Percentiles rank a stretch among this genome's conserved stretches.
Conservation (phyloP, 2,113 vertebrate genomes). For the Lamprotornis superbus region DNA sequence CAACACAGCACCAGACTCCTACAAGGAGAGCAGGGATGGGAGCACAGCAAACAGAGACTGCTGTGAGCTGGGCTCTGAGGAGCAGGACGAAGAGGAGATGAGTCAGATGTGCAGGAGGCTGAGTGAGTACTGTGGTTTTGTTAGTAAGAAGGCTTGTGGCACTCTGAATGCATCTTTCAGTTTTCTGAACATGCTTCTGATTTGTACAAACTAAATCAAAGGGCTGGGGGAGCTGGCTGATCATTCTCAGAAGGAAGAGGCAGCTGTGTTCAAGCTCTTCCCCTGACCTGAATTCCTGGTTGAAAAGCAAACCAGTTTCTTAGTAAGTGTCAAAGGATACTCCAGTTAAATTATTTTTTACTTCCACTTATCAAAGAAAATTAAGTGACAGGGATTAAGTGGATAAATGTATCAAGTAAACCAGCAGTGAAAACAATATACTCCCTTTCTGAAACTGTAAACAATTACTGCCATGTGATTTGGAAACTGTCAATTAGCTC, state of each 20-base stretch:
- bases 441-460: slow-evolving; percentile 36
- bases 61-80: not conserved
- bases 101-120: not conserved
- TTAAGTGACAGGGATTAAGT: slow-evolving; percentile 46
- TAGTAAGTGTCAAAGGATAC: slow-evolving; percentile 15
- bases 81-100: not conserved
- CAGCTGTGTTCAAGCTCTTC: not conserved
- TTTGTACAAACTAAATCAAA: not conserved
- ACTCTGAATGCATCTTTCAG: not conserved
- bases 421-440: slow-evolving; percentile 37
- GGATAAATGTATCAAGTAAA: slow-evolving; percentile 34
- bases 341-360: slow-evolving; percentile 42
- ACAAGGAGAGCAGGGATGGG: not conserved
- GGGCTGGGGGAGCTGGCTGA: not conserved
- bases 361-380: slow-evolving; percentile 19
- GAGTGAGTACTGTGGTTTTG: not conserved
- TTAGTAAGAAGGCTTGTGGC: not conserved
- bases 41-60: not conserved
- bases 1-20: not conserved
- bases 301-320: not conserved
- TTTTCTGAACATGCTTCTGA: not conserved
- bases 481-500: slow-evolving; percentile 54
- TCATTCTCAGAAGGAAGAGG: not conserved
- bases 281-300: not conserved
- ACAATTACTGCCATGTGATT: slow-evolving; percentile 36